Evolutionary conservation across 1,140 invertebrate species (phyloP).

Genomic region (Gonatopus flavifemur): DNA sequence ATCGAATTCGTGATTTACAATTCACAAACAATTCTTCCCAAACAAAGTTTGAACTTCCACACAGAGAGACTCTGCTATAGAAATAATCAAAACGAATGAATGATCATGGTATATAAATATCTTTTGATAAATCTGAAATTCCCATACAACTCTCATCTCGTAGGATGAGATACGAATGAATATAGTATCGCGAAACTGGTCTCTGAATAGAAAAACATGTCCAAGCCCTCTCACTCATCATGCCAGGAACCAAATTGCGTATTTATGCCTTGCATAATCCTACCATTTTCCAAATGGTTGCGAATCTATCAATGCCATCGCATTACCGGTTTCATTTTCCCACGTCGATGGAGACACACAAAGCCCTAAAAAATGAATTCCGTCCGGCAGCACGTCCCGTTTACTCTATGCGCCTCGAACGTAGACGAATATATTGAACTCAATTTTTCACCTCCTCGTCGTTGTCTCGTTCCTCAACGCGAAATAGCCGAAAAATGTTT

Average conservation of each 20-base stretch:
- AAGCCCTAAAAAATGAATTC: constrained; percentile 50
- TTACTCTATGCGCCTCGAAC: neutral
- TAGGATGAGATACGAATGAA: too few species aligned
- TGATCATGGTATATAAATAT: too few species aligned
- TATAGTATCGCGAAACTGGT: too few species aligned
- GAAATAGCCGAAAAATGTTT: constrained; percentile 7
- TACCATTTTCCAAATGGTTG: constrained; percentile 48
- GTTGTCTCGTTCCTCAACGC: constrained; percentile 7
- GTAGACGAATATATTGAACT: constrained; percentile 43
- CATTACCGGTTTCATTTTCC: constrained; percentile 56
- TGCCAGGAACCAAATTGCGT: constrained; percentile 51
- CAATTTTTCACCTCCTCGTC: constrained; percentile 49
- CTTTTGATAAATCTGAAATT: too few species aligned
- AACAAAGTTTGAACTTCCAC: too few species aligned
- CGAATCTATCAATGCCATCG: constrained; percentile 54
- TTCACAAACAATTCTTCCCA: too few species aligned
- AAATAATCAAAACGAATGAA: too few species aligned
- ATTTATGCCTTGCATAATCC: constrained; percentile 55
- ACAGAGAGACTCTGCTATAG: too few species aligned
- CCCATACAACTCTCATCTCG: too few species aligned
- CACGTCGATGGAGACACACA: constrained; percentile 47
- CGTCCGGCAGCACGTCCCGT: constrained; percentile 22
- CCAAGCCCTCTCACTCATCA: too few species aligned
- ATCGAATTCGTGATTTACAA: too few species aligned
- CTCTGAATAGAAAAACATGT: too few species aligned